Conservation (phyloP, 2,113 vertebrate species). For the Tachuris rubrigastra region DNA sequence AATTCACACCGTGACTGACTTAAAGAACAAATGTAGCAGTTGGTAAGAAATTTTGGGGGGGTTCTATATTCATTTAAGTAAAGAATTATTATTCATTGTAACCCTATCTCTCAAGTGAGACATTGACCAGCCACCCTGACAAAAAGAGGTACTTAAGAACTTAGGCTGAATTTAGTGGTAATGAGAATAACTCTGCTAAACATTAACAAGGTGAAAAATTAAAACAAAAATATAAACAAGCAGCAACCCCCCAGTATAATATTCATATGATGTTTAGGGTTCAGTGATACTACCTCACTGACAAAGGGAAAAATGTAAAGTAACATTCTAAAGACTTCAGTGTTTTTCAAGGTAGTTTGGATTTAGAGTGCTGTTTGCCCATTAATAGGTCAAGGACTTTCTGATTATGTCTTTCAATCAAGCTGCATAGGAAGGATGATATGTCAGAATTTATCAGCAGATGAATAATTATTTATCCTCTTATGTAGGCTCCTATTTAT, state of each 20-base stretch:
- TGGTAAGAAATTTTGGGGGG: background rate
- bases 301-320: background rate
- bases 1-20: background rate
- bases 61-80: background rate
- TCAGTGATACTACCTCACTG: background rate
- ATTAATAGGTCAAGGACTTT: conserved; percentile 24
- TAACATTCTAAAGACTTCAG: background rate
- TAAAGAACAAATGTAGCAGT: background rate
- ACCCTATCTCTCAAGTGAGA: background rate
- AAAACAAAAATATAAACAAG: background rate
- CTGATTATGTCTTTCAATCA: conserved; percentile 13
- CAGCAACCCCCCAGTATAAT: background rate
- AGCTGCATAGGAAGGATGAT: background rate
- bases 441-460: conserved; percentile 21
- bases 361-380: background rate
- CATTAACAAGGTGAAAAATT: background rate
- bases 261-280: background rate
- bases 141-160: background rate
- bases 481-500: background rate
- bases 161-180: background rate
- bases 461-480: conserved; percentile 22
- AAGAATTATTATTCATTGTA: background rate
- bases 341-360: background rate
- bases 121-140: background rate
- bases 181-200: background rate